Base-by-base conservation (phyloP, 2,797 vertebrate species). In the Notolabrus celidotus region DNA sequence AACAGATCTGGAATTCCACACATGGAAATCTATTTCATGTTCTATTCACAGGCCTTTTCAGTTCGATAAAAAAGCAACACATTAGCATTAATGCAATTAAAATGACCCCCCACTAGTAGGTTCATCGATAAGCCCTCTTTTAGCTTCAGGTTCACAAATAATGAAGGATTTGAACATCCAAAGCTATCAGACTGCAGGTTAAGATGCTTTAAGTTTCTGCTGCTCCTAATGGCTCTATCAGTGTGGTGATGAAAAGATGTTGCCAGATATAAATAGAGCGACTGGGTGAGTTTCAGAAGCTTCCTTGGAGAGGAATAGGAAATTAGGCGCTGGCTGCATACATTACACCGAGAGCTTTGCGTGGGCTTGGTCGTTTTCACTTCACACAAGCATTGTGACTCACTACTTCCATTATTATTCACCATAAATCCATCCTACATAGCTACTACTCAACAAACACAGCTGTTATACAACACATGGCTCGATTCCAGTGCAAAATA, bases 251-350 rank as follows among this genome's bases (percentile, higher is more conserved):
- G 84, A 91, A 92, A 92, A 80, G 89, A 86, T 88, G 79, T 84
- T 89, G 60, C 82, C 60, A 77, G 88, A 86, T 93, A 92, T 91
- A 94, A 94, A 93, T 94, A 92, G 93, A 92, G 83, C 14, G 34
- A 77, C 84, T 86, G 85, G 86, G 78, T 85, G 87, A 71, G 82
- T 86, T 90, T 88, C 78, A 76, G 88, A 92, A 89, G 85, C 74
- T 92, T 91, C 88, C 87, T 92, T 87, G 67, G 86, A 92, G 89
- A 92, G 88, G 90, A 92, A 89, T 92, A 77, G 83, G 86, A 90
- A 93, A 93, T 93, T 81, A 92, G 89, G 81, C 72, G 77, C 79
- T 80, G 79, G 85, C 90, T 88, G 92, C 89, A 93, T 93, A 91
- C 86, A 93, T 92, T 92, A 91, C 79, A 89, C 57, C 71, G 43